Evolutionary conservation across 1,140 invertebrate genomes (phyloP), one percentile per base, ranked within the genome.

Genomic region (Achroia grisella): DNA sequence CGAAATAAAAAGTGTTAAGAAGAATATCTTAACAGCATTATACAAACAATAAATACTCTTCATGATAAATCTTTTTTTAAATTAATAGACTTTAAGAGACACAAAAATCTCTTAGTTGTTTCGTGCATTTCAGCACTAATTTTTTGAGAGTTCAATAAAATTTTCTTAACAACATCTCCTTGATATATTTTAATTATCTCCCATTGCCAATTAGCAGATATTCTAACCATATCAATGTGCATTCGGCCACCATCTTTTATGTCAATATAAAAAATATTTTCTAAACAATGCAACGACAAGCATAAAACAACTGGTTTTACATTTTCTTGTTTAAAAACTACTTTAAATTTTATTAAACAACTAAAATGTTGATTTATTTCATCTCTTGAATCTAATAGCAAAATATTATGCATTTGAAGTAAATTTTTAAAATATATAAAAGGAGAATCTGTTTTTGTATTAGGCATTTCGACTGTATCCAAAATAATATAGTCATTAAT

Each of bases 181-280:
- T 46, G 62, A 48, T 61, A 81, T 10, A 67, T 46, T 40, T 74
- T 71, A 10, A 84, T 52, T 32, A 84, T 59, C 52, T 84, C 71
- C 80, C 78, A 82, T 56, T 84, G 78, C 80, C 80, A 84, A 37
- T 66, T 64, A 10, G 76, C 55, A n/a, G 64, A 56, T 29, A 82
- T 55, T 13, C 55, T 56, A 11, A 11, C 42, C 10, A 80, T 51
- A 45, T 68, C 55, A 40, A 82, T 47, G 4, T 56, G 31, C 39
- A 42, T 49, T 10, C 59, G 43, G 2, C 54, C 50, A 8, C 29
- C 32, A 34, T 75, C 68, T 45, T 44, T 68, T 12, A 79, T 58
- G 54, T 62, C 59, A 17, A 84, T 59, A 53, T 59, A 69, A 56
- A 77, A 79, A 1, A 5, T 49, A 35, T 60, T 63, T 6, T 43